Percentiles rank a stretch among this genome's conserved stretches.
These are phyloP conservation scores for Myotis yumanensis DNA, from an alignment of 2,113 vertebrate species.

Conservation along the genomic window DNA sequence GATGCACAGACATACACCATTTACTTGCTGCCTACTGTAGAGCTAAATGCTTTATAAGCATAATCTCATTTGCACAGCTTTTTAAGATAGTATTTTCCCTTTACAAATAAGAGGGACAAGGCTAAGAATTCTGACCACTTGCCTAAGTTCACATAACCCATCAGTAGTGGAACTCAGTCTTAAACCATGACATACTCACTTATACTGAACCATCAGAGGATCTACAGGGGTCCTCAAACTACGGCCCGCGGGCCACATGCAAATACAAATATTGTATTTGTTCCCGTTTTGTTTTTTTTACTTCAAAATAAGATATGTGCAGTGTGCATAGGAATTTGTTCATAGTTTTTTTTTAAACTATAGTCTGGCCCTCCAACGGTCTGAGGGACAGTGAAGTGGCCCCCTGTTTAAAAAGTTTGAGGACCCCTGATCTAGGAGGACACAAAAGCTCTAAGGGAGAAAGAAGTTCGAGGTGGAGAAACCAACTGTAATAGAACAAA, in stretches of 20 bases:
- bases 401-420: no score
- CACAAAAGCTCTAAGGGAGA: background rate
- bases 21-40: background rate
- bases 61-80: background rate
- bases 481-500: background rate
- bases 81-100: slow-evolving; percentile 22
- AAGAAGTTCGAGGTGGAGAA: background rate
- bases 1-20: background rate
- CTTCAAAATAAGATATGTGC: no score
- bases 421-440: no score
- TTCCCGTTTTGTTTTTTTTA: no score
- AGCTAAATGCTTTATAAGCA: background rate
- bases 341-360: no score
- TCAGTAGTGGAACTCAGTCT: background rate
- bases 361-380: no score
- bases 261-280: no score
- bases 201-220: background rate
- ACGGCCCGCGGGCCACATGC: no score
- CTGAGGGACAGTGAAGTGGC: no score
- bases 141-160: background rate
- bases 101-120: background rate
- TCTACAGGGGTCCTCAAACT: no score
- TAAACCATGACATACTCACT: background rate
- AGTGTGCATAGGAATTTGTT: no score
- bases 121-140: background rate